Evolutionary conservation across 1,140 invertebrate species (phyloP).

Genomic region (Penaeus chinensis): DNA sequence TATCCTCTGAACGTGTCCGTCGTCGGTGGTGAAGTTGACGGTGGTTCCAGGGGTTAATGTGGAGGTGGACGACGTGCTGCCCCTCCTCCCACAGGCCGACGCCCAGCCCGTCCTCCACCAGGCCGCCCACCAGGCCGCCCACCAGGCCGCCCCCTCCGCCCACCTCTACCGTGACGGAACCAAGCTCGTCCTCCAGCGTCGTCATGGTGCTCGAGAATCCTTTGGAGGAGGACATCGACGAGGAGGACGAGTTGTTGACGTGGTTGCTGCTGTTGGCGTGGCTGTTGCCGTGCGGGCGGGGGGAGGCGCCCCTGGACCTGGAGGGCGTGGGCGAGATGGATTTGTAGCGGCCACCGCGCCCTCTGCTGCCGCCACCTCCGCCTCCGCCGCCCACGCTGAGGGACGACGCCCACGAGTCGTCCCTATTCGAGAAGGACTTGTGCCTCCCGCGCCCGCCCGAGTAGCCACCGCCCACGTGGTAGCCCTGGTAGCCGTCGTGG

Average conservation of each 20-base stretch:
- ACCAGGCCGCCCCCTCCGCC: conserved; percentile 28
- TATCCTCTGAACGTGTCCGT: conserved; percentile 49
- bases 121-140: background rate
- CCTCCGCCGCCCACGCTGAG: conserved; percentile 36
- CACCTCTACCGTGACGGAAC: conserved; percentile 46
- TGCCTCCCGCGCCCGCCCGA: conserved; percentile 25
- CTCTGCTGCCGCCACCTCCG: conserved; percentile 10
- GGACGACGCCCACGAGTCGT: conserved; percentile 35
- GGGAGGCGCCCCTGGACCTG: conserved; percentile 34
- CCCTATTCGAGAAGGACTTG: background rate
- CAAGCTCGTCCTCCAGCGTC: background rate
- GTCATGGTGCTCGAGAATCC: background rate
- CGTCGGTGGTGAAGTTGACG: conserved; percentile 52
- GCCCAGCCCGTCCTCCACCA: conserved; percentile 19
- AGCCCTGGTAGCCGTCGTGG: conserved; percentile 38
- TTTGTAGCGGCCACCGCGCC: conserved; percentile 21
- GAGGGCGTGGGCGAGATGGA: conserved; percentile 31
- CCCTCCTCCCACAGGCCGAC: conserved; percentile 19
- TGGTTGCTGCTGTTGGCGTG: conserved; percentile 6
- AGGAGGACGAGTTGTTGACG: background rate
- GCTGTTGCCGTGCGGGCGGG: conserved; percentile 16
- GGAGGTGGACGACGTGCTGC: conserved; percentile 49
- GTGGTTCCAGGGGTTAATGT: conserved; percentile 52
- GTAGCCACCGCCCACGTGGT: conserved; percentile 36
- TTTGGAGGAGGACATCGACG: too few relatives aligned